Conservation (phyloP, 2,113 vertebrate species). For the Piaya cayana region DNA sequence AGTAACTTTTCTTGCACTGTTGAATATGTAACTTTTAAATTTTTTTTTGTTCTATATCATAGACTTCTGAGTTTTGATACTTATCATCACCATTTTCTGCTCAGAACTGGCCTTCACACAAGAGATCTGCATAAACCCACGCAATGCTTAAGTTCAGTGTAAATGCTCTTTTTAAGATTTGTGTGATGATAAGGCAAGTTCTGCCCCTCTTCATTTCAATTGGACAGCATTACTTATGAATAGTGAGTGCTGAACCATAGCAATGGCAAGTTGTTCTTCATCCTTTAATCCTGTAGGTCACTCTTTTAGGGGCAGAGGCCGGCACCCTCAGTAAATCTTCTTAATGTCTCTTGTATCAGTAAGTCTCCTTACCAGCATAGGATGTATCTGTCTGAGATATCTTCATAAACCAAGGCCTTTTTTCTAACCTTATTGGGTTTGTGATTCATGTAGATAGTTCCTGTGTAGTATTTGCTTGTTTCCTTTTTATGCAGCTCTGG, state of each 20-base stretch:
- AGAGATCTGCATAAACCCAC: not conserved
- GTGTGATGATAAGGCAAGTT: not conserved
- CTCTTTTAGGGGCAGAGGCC: not conserved
- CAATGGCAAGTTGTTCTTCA: not conserved
- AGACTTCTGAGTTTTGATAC: not conserved
- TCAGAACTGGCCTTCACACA: too few species aligned
- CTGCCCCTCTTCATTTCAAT: not conserved
- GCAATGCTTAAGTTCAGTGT: not conserved
- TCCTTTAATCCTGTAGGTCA: not conserved
- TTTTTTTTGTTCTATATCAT: not conserved
- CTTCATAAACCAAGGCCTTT: not conserved
- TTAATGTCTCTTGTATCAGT: not conserved
- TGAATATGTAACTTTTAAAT: not conserved
- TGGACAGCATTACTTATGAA: not conserved
- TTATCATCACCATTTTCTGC: too few species aligned
- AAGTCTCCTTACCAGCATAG: fast-evolving
- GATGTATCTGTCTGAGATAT: not conserved
- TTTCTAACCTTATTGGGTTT: not conserved
- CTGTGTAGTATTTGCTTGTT: not conserved
- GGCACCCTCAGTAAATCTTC: not conserved
- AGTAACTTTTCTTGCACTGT: not conserved
- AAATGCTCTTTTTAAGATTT: not conserved
- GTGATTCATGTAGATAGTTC: not conserved
- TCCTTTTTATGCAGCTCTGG: not conserved
- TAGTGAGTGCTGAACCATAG: not conserved